These are phyloP conservation scores for Onthophagus sagittarius DNA, from an alignment of 2,888 invertebrate species.

Conservation along the genomic window DNA sequence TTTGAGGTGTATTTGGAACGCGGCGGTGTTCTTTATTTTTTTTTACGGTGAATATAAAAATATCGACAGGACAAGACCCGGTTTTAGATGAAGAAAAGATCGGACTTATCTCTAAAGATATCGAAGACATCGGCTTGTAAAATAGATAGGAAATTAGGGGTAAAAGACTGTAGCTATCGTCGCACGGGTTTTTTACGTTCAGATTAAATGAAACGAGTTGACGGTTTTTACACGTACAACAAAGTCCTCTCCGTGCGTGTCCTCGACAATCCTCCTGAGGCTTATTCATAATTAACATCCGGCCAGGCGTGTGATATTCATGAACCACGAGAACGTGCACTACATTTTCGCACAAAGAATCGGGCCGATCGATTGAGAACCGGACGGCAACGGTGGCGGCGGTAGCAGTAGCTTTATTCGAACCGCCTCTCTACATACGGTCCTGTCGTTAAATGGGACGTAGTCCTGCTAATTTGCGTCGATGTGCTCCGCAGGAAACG, in stretches of 20 bases:
- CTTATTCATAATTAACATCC: background rate
- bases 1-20: no score
- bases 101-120: no score
- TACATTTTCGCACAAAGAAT: background rate
- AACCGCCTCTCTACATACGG: background rate
- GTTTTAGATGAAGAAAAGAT: no score
- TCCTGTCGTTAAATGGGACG: background rate
- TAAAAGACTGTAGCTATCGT: no score
- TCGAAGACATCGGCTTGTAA: no score
- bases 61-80: no score
- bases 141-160: no score
- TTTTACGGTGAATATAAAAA: no score
- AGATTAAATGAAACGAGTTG: background rate
- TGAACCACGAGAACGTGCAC: background rate
- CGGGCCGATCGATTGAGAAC: background rate
- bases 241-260: background rate
- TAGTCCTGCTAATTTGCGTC: background rate
- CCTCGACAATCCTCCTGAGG: background rate
- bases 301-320: background rate
- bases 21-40: no score
- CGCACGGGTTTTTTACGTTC: background rate
- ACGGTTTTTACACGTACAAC: background rate
- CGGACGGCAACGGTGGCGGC: background rate
- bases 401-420: background rate
- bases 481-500: background rate